Evolutionary conservation across 2,797 vertebrate genomes (phyloP), one percentile per base, ranked within the genome.

Genomic region (Sebastolobus altivelis): DNA sequence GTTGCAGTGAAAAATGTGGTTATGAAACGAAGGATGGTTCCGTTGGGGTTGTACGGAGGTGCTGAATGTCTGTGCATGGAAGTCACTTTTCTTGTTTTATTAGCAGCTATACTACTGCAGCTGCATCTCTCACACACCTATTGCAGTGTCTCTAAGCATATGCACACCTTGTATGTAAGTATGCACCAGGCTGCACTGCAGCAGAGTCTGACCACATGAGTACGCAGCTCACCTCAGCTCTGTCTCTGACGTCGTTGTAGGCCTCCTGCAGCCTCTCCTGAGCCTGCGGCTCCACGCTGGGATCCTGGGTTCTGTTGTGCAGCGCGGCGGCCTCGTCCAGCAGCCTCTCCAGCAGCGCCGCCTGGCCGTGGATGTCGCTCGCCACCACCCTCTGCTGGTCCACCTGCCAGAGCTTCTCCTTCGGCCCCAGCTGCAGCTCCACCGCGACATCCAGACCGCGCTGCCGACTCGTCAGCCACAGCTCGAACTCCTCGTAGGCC

Each of bases 401-500:
- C 88, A 97, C 94, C 93, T 98, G 97, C 97, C 98, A 99, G 13
- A 97, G 95, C 92, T 99, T 99, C 95, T 99, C 97, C 83, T 96
- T 97, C 56, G 96, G 77, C 33, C 96, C 97, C 72, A 98, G 92
- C 91, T 99, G 98, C 61, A 96, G 94, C 92, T 98, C 98, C 71
- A 95, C 89, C 2, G 88, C 93, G 0, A 95, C 94, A 33, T 96
- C 97, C 94, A 99, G 91, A 12, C 69, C 80, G 67, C 95, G 86
- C 66, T 86, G 94, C 92, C 96, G 96, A 89, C 93, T 97, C 27
- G 89, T 91, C 93, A 99, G 93, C 98, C 98, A 99, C 3, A 87
- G 11, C 16, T 94, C 94, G 79, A 98, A 99, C 86, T 98, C 97
- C 55, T 97, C 96, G 0, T 90, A 94, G 31, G 97, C 97, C 94